phyloP scores from a whole-genome alignment of 2,113 vertebrate species.

The Addax nasomaculatus region DNA sequence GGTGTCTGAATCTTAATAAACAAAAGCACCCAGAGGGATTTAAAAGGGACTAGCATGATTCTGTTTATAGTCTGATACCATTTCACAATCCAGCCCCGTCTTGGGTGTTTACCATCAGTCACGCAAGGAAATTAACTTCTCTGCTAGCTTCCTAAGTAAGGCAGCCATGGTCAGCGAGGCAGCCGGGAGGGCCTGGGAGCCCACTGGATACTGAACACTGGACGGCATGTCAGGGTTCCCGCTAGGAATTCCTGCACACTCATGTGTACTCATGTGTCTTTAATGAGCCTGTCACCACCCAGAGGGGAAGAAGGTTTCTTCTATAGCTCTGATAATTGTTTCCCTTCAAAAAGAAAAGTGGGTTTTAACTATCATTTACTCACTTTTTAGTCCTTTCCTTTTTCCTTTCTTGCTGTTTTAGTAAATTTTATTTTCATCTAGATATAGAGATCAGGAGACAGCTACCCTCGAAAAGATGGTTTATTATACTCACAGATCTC shows the following conservation, averaged over 20 bases:
- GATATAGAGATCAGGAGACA: neutral
- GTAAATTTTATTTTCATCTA: neutral
- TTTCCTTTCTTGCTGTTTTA: neutral
- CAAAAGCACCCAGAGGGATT: constrained; percentile 47
- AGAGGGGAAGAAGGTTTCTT: neutral
- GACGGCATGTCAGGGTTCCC: neutral
- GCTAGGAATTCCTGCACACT: fast-evolving
- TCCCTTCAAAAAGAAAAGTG: neutral
- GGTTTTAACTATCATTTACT: neutral
- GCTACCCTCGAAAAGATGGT: neutral
- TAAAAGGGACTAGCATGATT: constrained; percentile 33
- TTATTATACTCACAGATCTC: neutral
- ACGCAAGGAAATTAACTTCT: constrained; percentile 39
- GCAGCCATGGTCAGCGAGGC: neutral
- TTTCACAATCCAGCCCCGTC: constrained; percentile 47
- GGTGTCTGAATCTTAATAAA: constrained; percentile 72
- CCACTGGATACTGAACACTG: fast-evolving
- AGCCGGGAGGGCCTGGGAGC: neutral
- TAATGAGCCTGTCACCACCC: fast-evolving
- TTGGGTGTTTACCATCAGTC: constrained; percentile 33
- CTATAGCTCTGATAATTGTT: neutral
- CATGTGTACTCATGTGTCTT: fast-evolving
- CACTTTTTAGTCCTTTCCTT: neutral
- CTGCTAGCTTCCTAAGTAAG: constrained; percentile 40
- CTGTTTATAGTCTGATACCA: constrained; percentile 52